Evolutionary conservation across 1,140 invertebrate genomes (phyloP).

Genomic region (Pseudomyrmex pallidus): DNA sequence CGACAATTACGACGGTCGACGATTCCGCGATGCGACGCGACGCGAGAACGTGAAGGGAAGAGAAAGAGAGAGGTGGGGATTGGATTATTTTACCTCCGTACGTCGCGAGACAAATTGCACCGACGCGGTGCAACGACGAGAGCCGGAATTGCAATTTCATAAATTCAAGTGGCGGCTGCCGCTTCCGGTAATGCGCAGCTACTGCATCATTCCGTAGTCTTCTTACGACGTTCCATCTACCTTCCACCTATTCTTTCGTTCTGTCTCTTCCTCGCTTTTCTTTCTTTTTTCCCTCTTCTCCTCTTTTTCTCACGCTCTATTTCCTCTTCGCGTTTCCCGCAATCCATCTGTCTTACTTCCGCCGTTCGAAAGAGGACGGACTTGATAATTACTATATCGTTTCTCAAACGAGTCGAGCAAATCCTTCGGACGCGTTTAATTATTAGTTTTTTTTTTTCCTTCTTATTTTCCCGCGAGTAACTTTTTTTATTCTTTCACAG

Average conservation of each 20-base stretch:
- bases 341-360: conserved; percentile 6
- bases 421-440: neutral
- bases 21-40: conserved; percentile 16
- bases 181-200: conserved; percentile 60
- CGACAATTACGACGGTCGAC: conserved; percentile 42
- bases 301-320: neutral
- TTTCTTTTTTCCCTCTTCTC: neutral
- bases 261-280: neutral
- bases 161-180: conserved; percentile 74
- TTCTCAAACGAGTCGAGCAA: neutral
- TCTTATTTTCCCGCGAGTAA: conserved; percentile 19
- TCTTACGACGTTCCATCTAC: conserved; percentile 34
- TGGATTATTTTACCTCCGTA: conserved; percentile 67
- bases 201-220: conserved; percentile 46
- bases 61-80: conserved; percentile 11
- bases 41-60: conserved; percentile 21
- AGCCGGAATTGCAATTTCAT: conserved; percentile 80
- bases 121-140: conserved; percentile 67
- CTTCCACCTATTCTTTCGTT: neutral
- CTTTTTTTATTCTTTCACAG: conserved; percentile 45
- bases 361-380: neutral
- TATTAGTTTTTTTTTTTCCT: neutral
- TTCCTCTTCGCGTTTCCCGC: neutral
- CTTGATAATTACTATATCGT: conserved; percentile 57
- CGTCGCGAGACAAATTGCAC: conserved; percentile 74